Evolutionary conservation across 2,797 vertebrate genomes (phyloP).

Genomic region (Potorous gilbertii): DNA sequence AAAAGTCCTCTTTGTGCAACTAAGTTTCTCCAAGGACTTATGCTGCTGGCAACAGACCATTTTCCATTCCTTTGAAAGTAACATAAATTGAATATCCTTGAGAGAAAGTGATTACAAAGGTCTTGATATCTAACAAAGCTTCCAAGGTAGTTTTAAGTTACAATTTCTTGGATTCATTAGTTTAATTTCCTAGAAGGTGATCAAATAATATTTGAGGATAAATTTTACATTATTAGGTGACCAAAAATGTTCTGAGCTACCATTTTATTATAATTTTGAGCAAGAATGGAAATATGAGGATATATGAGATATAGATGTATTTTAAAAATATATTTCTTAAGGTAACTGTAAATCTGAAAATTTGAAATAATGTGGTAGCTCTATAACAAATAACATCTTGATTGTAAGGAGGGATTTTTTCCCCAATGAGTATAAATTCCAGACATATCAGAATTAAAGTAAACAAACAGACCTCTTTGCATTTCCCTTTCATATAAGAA

Average conservation of each 20-base stretch:
- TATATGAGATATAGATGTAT: neutral
- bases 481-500: constrained; percentile 12
- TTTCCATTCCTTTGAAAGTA: constrained; percentile 16
- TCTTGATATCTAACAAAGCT: neutral
- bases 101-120: constrained; percentile 11
- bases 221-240: neutral
- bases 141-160: constrained; percentile 42
- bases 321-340: neutral
- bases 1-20: neutral
- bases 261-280: neutral
- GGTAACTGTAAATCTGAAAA: constrained; percentile 4
- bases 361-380: constrained; percentile 13
- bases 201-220: constrained; percentile 9
- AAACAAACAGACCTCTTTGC: neutral
- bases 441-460: neutral
- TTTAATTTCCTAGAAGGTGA: constrained; percentile 66
- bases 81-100: neutral
- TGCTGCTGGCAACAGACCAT: constrained; percentile 54
- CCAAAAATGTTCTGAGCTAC: constrained; percentile 1
- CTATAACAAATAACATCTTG: constrained; percentile 7
- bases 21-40: constrained; percentile 53
- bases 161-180: constrained; percentile 48
- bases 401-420: neutral
- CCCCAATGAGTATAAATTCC: neutral
- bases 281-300: neutral